Base-by-base conservation (phyloP, 2,888 invertebrate genomes). In the Phengaris alcon region DNA sequence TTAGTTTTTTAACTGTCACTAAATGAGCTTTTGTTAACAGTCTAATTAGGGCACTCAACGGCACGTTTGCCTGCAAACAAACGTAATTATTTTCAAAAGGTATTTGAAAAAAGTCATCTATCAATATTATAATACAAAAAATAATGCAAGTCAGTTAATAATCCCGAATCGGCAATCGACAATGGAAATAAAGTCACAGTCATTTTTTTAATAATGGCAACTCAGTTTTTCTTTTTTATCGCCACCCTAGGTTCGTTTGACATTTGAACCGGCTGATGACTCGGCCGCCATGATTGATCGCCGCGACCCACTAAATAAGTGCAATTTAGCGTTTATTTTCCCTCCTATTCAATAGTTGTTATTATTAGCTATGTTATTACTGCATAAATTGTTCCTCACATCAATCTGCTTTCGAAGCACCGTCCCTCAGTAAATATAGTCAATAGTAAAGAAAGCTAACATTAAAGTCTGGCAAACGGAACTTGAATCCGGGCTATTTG, bases 131-230 rank as follows among this genome's bases (percentile, higher is more conserved):
- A 90, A 91, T 88, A 93, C 91, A 93, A 93, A 93, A 87, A 93
- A 92, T 91, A 89, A 91, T 92, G 93, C 93, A 93, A 93, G 93
- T 93, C 93, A 93, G 90, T 91, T 93, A 92, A 93, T 93, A 93
- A 93, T 91, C 90, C 92, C 86, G 90, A 92, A 93, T 92, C 90
- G 90, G 89, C 91, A 92, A 88, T 93, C 90, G 86, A 93, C 93
- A 93, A 93, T 93, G 86, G 93, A 91, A 93, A 93, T 93, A 93
- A 91, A 93, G 92, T 93, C 89, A 90, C 90, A 91, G 93, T 93
- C 93, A 93, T 90, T 93, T 93, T 93, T 93, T 93, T 93, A 93
- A 93, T 93, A 93, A 92, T 91, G 86, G 92, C 91, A 90, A 88
- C 89, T 88, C 84, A 85, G 87, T 88, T 90, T 72, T 90, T 88